phyloP scores from a whole-genome alignment of 2,888 invertebrate species.

The Esperia sulphurella region DNA sequence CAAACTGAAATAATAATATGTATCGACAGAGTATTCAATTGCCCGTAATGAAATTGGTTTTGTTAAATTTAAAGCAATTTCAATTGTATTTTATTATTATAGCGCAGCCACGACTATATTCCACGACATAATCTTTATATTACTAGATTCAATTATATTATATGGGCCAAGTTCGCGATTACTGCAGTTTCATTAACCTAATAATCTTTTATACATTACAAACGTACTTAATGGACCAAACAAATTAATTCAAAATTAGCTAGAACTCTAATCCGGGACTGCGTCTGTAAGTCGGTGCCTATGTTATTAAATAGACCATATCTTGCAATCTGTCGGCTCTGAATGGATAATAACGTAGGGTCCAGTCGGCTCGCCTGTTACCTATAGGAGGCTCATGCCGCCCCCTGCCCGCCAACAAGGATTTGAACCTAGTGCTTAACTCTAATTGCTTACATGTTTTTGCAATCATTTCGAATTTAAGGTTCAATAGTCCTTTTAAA shows the following conservation, averaged over 20 bases:
- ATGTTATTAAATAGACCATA: conserved; percentile 63
- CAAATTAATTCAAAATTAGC: conserved; percentile 25
- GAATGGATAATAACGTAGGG: conserved; percentile 58
- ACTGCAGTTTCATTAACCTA: background rate
- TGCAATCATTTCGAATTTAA: conserved; percentile 48
- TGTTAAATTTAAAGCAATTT: too few relatives aligned
- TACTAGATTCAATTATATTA: too few relatives aligned
- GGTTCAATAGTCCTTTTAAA: conserved; percentile 42
- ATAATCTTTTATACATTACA: background rate
- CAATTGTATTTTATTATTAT: too few relatives aligned
- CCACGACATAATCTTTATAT: too few relatives aligned
- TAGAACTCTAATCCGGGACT: conserved; percentile 34
- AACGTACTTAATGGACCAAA: background rate
- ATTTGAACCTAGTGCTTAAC: conserved; percentile 52
- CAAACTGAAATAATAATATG: too few relatives aligned
- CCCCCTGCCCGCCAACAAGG: conserved; percentile 47
- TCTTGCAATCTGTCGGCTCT: conserved; percentile 55
- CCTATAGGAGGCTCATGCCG: conserved; percentile 45
- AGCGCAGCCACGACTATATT: too few relatives aligned
- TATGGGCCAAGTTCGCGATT: too few relatives aligned
- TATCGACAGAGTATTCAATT: too few relatives aligned
- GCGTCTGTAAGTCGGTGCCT: conserved; percentile 30
- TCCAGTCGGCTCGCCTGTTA: conserved; percentile 43
- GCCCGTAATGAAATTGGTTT: too few relatives aligned
- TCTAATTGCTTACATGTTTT: conserved; percentile 60